Base-by-base conservation (phyloP, 1,140 invertebrate species). In the Elysia chlorotica region DNA sequence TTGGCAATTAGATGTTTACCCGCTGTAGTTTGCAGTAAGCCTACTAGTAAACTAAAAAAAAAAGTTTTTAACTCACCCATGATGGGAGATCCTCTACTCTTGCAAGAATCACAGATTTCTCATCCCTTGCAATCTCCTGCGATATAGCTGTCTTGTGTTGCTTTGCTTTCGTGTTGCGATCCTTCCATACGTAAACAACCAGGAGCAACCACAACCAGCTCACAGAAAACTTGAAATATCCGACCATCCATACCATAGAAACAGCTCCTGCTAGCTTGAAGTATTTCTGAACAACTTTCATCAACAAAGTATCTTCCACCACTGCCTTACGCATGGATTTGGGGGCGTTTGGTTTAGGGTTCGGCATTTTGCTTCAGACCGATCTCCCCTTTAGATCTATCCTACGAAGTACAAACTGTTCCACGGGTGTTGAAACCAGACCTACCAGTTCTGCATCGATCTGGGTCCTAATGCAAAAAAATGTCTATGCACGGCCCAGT, bases 161-260 rank as follows among this genome's bases (percentile, higher is more conserved):
- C 76, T 91, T 92, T 63, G 93, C 91, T 82, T 91, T 92, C 56
- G 91, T 91, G 89, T 92, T 92, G 86, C 95, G 93, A 74, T 93
- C 91, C 66, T 94, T 91, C 78, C 95, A 89, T 54, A 94, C 92
- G 10, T 92, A 92, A 25, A 95, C 87, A 35, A 95, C 90, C 10
- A 97, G 90, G 0, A 94, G 94, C 0, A 92, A 91, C 73, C 96
- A 90, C 0, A 97, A 89, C 95, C 95, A 97, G 30, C 94, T 95
- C 28, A 95, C 91, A 76, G 90, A 92, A 88, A 94, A 92, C 81
- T 94, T 92, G 90, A 94, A 92, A 83, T 95, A 96, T 6, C 95
- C 95, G 54, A 93, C 91, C 56, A 94, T 86, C 89, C 95, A 97
- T 14, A 87, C 79, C 4, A 71, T 75, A 19, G 82, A 72, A 48